Evolutionary conservation across 2,797 vertebrate species (phyloP).

Genomic region (Macropodus opercularis): DNA sequence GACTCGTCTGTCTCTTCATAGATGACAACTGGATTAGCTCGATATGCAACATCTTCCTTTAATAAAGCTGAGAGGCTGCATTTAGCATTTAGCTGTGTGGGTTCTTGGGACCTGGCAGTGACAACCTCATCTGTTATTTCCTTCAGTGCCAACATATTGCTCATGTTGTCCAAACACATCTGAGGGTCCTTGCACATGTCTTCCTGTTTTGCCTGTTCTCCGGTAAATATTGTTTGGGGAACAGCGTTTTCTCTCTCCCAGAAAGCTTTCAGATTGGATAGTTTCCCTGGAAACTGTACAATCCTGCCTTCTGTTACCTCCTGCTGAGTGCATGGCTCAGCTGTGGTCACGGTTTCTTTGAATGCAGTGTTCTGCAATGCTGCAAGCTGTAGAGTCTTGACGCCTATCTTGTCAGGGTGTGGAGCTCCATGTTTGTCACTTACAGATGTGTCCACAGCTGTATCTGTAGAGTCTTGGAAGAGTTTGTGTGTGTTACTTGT

Average conservation of each 20-base stretch:
- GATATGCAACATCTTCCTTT: conserved; percentile 58
- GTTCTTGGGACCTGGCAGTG: conserved; percentile 2
- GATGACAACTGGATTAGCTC: conserved; percentile 63
- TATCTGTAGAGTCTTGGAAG: neutral
- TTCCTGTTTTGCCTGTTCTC: conserved; percentile 21
- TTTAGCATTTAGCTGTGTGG: conserved; percentile 22
- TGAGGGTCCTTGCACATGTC: conserved; percentile 3
- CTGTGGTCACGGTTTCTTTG: conserved; percentile 21
- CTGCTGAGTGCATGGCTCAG: conserved; percentile 9
- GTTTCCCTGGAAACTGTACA: conserved; percentile 58
- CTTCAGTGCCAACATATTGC: neutral
- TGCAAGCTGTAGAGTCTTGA: conserved; percentile 24
- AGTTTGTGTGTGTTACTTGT: neutral
- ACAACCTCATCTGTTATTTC: conserved; percentile 5
- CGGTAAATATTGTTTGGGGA: conserved; percentile 35
- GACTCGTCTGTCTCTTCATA: conserved; percentile 57
- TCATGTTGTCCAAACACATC: conserved; percentile 5
- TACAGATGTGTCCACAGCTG: neutral
- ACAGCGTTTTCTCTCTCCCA: conserved; percentile 75
- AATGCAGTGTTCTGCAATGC: conserved; percentile 46
- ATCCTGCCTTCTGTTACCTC: conserved; percentile 19
- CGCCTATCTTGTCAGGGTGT: conserved; percentile 11
- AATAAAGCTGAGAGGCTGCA: conserved; percentile 12
- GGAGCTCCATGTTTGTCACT: conserved; percentile 17
- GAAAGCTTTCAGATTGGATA: conserved; percentile 79